phyloP scores from a whole-genome alignment of 2,113 vertebrate genomes.

The Lates calcarifer region DNA sequence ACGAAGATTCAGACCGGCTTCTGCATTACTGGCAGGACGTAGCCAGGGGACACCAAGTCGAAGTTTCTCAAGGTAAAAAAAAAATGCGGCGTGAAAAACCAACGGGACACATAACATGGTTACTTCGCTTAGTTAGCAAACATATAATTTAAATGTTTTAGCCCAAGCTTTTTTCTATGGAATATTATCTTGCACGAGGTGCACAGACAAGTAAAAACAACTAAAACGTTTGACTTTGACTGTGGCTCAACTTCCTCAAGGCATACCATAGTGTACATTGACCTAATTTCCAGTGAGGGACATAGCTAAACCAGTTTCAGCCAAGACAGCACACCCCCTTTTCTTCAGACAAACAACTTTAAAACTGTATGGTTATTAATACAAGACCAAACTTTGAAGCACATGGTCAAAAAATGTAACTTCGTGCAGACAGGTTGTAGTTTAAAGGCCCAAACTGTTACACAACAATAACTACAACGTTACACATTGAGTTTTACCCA shows the following conservation, averaged over 20 bases:
- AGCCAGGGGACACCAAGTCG: constrained; percentile 90
- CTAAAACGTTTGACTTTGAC: not conserved
- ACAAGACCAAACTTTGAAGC: not conserved
- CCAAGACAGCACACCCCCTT: not conserved
- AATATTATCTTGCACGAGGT: not conserved
- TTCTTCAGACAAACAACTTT: not conserved
- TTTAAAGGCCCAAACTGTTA: not conserved
- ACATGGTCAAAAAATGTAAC: not conserved
- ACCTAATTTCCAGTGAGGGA: constrained; percentile 44
- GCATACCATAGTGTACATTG: constrained; percentile 2
- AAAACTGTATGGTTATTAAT: too few relatives aligned
- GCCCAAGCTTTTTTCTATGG: not conserved
- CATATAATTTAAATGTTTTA: not conserved
- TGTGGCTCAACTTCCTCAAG: not conserved
- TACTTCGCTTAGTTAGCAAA: not conserved
- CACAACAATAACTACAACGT: not conserved
- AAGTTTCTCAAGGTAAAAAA: constrained; percentile 88
- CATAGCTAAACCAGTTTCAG: not conserved
- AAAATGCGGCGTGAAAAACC: not conserved
- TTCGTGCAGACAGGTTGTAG: not conserved
- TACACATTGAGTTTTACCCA: not conserved
- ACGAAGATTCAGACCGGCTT: constrained; percentile 78
- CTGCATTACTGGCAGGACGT: constrained; percentile 91
- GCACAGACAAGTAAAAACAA: not conserved
- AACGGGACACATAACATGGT: not conserved